These are phyloP conservation scores for Arnoldichthys spilopterus DNA, from an alignment of 2,797 vertebrate species.

Conservation along the genomic window DNA sequence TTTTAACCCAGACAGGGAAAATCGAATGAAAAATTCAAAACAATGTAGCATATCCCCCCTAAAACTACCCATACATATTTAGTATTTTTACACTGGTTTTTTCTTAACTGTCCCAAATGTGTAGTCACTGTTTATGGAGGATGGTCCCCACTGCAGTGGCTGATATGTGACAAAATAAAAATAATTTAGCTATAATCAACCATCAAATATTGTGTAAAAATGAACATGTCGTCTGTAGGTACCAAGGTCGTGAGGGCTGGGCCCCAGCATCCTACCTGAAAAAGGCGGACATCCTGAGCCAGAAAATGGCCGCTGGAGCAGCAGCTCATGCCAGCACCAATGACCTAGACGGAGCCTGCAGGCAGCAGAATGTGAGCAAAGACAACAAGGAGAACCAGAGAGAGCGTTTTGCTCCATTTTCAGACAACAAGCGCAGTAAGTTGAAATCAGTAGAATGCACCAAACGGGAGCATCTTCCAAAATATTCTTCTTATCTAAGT, in stretches of 20 bases:
- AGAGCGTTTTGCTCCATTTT: slow-evolving; percentile 78
- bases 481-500: not conserved
- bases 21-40: too few relatives aligned
- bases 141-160: too few relatives aligned
- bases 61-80: too few relatives aligned
- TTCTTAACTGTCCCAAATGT: too few relatives aligned
- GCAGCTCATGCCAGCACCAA: slow-evolving; percentile 82
- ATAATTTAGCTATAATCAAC: too few relatives aligned
- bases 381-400: slow-evolving; percentile 81
- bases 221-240: slow-evolving; percentile 71
- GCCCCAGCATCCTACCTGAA: slow-evolving; percentile 97
- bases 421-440: slow-evolving; percentile 72
- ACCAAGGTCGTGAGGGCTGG: slow-evolving; percentile 96
- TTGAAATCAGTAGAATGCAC: not conserved
- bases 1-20: not conserved
- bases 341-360: slow-evolving; percentile 87
- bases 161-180: too few relatives aligned
- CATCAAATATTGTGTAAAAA: not conserved
- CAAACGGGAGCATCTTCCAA: not conserved
- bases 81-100: too few relatives aligned
- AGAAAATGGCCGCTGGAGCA: slow-evolving; percentile 82
- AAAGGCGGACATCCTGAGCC: slow-evolving; percentile 83
- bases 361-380: slow-evolving; percentile 77
- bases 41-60: too few relatives aligned
- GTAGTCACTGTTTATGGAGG: too few relatives aligned